These are phyloP conservation scores for Fratercula arctica DNA, from an alignment of 2,797 vertebrate species.

Conservation along the genomic window DNA sequence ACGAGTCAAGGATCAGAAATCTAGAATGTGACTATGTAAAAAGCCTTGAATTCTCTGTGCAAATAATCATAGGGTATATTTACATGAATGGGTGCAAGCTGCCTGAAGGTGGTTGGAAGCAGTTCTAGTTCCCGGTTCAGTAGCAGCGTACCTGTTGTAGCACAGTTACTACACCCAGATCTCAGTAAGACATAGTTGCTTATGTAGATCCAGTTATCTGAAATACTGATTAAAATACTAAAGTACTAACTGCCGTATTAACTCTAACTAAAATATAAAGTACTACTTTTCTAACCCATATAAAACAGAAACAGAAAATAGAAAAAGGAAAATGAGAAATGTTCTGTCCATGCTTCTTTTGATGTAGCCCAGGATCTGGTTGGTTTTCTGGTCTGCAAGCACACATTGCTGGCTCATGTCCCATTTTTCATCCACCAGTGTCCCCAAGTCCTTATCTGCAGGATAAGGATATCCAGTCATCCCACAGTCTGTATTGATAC, in stretches of 20 bases:
- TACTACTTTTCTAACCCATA: background rate
- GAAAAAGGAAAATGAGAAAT: background rate
- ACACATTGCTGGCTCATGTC: background rate
- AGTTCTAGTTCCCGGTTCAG: background rate
- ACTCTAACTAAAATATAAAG: background rate
- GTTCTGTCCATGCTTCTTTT: background rate
- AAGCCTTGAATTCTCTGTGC: background rate
- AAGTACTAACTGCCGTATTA: background rate
- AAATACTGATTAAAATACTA: background rate
- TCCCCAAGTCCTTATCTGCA: background rate
- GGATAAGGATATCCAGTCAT: background rate
- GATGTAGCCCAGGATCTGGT: background rate
- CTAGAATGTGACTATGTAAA: background rate
- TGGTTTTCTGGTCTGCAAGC: background rate
- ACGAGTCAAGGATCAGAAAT: background rate
- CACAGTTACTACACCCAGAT: background rate
- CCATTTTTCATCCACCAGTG: background rate
- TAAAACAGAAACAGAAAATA: background rate
- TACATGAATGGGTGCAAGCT: background rate
- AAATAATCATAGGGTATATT: background rate
- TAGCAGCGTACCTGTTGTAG: background rate
- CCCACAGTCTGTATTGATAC: background rate
- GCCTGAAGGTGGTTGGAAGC: background rate
- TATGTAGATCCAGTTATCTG: background rate
- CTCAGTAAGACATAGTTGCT: background rate